A percentile compares a stretch with the other conserved stretches of the same genome.
Conservation (phyloP, 2,113 vertebrate genomes). For the Psittacula cyanocephala region DNA sequence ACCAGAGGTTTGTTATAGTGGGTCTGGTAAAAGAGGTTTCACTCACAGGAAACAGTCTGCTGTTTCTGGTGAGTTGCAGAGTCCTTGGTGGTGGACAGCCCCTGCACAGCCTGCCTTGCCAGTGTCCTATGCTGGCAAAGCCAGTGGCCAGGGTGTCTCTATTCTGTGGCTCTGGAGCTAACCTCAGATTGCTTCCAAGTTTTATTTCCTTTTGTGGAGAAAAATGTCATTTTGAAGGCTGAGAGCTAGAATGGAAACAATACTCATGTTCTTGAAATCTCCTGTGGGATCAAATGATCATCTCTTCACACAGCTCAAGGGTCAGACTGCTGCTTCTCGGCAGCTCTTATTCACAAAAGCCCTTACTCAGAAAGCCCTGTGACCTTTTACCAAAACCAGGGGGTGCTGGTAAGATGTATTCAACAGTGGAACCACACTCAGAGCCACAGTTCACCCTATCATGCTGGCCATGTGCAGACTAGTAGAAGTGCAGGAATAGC, state of each 20-base stretch:
- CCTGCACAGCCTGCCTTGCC: accelerated
- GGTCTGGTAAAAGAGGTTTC: background rate
- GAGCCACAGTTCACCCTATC: background rate
- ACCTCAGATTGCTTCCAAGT: background rate
- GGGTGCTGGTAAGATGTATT: background rate
- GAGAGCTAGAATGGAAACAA: background rate
- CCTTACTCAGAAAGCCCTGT: background rate
- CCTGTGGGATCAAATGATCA: background rate
- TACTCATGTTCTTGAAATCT: background rate
- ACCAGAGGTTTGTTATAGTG: background rate
- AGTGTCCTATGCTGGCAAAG: background rate
- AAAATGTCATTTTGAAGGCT: background rate
- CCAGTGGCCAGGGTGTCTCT: background rate
- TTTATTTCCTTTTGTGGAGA: background rate
- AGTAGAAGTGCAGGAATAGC: background rate
- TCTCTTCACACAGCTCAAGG: background rate
- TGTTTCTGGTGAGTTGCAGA: background rate
- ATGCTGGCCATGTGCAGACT: accelerated
- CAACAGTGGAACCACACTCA: background rate
- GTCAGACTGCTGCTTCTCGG: background rate
- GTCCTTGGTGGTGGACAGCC: background rate
- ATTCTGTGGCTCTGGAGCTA: background rate
- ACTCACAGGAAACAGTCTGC: accelerated
- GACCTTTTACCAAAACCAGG: background rate
- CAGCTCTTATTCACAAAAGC: background rate